A percentile compares a stretch with the other conserved stretches of the same genome.
These are phyloP conservation scores for Tachina grossa DNA, from an alignment of 2,888 invertebrate genomes.

Conservation along the genomic window DNA sequence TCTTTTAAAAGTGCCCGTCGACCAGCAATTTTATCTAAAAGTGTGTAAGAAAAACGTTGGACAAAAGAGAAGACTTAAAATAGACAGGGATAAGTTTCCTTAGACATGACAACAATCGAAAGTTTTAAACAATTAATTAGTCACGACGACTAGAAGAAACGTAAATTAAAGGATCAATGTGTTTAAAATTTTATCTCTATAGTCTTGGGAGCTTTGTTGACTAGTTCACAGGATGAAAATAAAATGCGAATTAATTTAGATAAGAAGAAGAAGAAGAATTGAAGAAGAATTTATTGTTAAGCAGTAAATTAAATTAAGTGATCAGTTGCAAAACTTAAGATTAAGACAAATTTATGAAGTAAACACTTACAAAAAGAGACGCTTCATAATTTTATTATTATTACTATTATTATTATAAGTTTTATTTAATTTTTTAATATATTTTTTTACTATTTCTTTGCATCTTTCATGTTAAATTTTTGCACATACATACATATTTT, in stretches of 20 bases:
- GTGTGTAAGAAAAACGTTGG: conserved; percentile 20
- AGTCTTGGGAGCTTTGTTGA: not conserved
- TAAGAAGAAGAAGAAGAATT: not conserved
- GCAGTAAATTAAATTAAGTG: not conserved
- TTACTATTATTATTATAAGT: no score
- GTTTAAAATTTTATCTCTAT: conserved; percentile 5
- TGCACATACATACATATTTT: no score
- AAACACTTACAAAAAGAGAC: not conserved
- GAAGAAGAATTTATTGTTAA: not conserved
- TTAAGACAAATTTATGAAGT: no score
- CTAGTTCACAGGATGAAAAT: not conserved
- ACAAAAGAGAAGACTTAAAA: not conserved
- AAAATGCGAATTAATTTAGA: conserved; percentile 37
- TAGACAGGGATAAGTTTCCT: conserved; percentile 40
- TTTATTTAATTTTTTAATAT: no score
- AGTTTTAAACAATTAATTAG: conserved; percentile 51
- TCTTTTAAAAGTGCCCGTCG: conserved; percentile 21
- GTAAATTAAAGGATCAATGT: conserved; percentile 22
- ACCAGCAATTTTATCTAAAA: conserved; percentile 42
- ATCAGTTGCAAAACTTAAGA: no score
- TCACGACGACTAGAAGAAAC: conserved; percentile 26
- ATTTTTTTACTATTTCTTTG: no score
- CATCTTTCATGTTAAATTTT: no score
- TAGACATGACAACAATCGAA: conserved; percentile 45
- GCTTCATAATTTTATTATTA: not conserved